A percentile compares a stretch with the other conserved stretches of the same genome.
These are phyloP conservation scores for Volucella bombylans DNA, from an alignment of 2,888 invertebrate species.

Conservation along the genomic window DNA sequence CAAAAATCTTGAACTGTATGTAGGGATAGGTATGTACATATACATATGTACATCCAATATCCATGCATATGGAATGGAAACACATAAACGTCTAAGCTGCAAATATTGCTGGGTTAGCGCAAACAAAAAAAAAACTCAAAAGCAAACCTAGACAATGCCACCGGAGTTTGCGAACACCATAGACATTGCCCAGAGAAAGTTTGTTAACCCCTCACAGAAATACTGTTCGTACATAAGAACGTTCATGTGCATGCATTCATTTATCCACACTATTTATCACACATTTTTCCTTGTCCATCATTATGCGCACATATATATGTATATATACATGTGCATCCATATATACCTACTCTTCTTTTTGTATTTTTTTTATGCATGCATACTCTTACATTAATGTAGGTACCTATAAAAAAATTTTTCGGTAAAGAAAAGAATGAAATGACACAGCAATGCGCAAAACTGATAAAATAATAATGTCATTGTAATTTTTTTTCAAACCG, in stretches of 20 bases:
- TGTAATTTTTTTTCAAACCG: conserved; percentile 11
- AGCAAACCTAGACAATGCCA: conserved; percentile 45
- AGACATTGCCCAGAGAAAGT: conserved; percentile 66
- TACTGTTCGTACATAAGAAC: conserved; percentile 46
- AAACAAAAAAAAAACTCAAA: neutral
- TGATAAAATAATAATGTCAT: conserved; percentile 8
- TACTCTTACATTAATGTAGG: neutral
- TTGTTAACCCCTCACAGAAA: conserved; percentile 65
- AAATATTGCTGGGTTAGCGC: conserved; percentile 26
- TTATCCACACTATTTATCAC: conserved; percentile 14
- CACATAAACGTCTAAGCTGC: conserved; percentile 33
- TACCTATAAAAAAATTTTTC: neutral
- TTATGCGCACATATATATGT: conserved; percentile 19
- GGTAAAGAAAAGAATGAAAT: neutral
- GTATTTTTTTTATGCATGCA: conserved; percentile 13
- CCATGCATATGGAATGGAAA: conserved; percentile 36
- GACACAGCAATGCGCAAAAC: neutral
- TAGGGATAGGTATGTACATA: too few relatives aligned
- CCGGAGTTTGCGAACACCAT: conserved; percentile 52
- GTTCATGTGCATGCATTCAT: conserved; percentile 35
- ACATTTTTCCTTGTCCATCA: conserved; percentile 16
- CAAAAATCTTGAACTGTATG: too few relatives aligned
- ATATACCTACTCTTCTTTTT: conserved; percentile 24
- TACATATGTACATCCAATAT: too few relatives aligned
- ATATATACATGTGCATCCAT: neutral